Percentiles rank a stretch among this genome's conserved stretches.
phyloP scores from a whole-genome alignment of 2,888 invertebrate species.

The Ptilodon capucinus region DNA sequence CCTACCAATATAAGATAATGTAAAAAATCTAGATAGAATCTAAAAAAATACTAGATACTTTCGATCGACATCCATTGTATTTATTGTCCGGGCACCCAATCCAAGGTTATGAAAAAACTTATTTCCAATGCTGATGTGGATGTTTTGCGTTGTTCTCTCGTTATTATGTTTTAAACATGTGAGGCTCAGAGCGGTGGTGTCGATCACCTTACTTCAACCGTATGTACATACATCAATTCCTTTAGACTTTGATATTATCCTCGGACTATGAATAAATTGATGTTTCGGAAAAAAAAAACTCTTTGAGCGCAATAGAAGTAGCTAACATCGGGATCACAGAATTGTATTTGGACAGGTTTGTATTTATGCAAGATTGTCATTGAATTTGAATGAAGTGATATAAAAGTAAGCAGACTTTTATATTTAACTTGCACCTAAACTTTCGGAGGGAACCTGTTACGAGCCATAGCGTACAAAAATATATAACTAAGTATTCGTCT shows the following conservation, averaged over 20 bases:
- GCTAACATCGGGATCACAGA: no score
- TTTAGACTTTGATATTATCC: constrained; percentile 32
- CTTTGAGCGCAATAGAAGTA: constrained; percentile 10
- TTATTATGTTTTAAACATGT: constrained; percentile 66
- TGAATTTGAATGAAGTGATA: no score
- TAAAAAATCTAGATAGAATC: no score
- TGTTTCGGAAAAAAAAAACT: constrained; percentile 8
- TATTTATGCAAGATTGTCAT: no score
- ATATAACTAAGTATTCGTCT: no score
- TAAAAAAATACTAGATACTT: constrained; percentile 20
- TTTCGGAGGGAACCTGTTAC: no score
- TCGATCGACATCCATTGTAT: constrained; percentile 35
- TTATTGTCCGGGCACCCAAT: constrained; percentile 58
- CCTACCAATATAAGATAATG: no score
- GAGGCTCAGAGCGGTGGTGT: constrained; percentile 59
- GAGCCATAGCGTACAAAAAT: no score
- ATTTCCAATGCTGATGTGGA: constrained; percentile 69
- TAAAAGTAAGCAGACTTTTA: no score
- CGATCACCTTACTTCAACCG: constrained; percentile 59
- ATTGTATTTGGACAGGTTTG: no score
- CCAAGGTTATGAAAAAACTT: constrained; percentile 72
- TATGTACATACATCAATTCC: constrained; percentile 28
- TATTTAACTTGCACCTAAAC: no score
- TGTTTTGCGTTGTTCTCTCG: constrained; percentile 65
- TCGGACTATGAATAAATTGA: constrained; percentile 21